A percentile compares a stretch with the other conserved stretches of the same genome.
Evolutionary conservation across 1,140 invertebrate species (phyloP).

Genomic region (Penaeus vannamei): DNA sequence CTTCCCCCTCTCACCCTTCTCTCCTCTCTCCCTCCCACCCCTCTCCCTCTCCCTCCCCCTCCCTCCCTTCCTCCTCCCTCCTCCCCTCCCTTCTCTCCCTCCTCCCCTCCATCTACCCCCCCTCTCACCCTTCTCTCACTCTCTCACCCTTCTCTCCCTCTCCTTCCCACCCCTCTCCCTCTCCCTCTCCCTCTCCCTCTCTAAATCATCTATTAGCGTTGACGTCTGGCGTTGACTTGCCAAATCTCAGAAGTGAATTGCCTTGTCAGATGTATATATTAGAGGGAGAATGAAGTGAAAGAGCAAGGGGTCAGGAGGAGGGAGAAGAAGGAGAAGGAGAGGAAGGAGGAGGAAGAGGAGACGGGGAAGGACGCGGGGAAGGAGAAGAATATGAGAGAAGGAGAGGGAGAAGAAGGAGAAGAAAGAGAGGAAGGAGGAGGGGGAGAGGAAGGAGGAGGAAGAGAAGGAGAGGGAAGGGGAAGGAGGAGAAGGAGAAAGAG

Average conservation of each 20-base stretch:
- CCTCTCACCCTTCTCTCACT: not conserved
- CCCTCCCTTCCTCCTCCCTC: not conserved
- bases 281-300: too few species aligned
- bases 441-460: too few species aligned
- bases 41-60: not conserved
- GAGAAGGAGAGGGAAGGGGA: too few species aligned
- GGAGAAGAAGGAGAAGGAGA: too few species aligned
- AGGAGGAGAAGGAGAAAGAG: too few species aligned
- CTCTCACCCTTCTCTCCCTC: not conserved
- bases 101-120: not conserved
- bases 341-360: too few species aligned
- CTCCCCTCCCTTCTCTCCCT: not conserved
- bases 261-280: not conserved
- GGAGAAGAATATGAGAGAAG: not conserved
- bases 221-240: not conserved
- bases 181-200: not conserved
- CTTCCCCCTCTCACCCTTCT: not conserved
- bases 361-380: not conserved
- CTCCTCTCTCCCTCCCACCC: not conserved
- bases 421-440: too few species aligned
- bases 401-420: not conserved
- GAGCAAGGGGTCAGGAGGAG: not conserved
- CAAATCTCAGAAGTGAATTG: not conserved
- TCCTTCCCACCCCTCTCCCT: not conserved
- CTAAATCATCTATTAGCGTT: not conserved